Percentiles rank a stretch among this genome's conserved stretches.
phyloP scores from a whole-genome alignment of 2,888 invertebrate genomes.

The Sesia bembeciformis region DNA sequence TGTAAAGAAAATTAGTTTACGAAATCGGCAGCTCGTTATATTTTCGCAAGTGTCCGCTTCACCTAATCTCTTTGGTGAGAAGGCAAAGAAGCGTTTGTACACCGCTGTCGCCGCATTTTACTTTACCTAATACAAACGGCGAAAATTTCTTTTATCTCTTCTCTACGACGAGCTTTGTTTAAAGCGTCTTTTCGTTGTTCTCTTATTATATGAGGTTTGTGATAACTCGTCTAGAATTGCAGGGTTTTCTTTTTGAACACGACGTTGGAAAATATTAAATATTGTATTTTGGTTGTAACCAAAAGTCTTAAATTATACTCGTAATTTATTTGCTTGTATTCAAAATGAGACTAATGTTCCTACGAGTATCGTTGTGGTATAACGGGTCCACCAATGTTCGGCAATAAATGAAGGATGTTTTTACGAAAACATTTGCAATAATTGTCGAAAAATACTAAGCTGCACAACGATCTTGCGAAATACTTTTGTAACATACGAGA shows the following conservation, averaged over 20 bases:
- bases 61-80: conserved; percentile 1
- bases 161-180: conserved; percentile 34
- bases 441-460: no score
- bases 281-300: conserved; percentile 20
- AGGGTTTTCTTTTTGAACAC: neutral
- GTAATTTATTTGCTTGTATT: no score
- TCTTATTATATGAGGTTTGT: conserved; percentile 26
- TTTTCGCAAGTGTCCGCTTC: conserved; percentile 1
- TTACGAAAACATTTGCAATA: no score
- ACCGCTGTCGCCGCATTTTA: conserved; percentile 20
- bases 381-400: no score
- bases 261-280: no score
- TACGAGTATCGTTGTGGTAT: no score
- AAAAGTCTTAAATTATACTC: conserved; percentile 22
- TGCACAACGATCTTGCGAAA: no score
- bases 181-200: conserved; percentile 25
- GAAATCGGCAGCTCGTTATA: no score
- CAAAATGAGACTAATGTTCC: no score
- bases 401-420: no score
- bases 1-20: no score
- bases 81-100: conserved; percentile 11
- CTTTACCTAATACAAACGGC: conserved; percentile 30
- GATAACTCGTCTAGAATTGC: conserved; percentile 31
- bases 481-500: no score
- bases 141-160: conserved; percentile 33